Evolutionary conservation across 2,113 vertebrate genomes (phyloP), one percentile per base, ranked within the genome.

Genomic region (Charadrius vociferus): DNA sequence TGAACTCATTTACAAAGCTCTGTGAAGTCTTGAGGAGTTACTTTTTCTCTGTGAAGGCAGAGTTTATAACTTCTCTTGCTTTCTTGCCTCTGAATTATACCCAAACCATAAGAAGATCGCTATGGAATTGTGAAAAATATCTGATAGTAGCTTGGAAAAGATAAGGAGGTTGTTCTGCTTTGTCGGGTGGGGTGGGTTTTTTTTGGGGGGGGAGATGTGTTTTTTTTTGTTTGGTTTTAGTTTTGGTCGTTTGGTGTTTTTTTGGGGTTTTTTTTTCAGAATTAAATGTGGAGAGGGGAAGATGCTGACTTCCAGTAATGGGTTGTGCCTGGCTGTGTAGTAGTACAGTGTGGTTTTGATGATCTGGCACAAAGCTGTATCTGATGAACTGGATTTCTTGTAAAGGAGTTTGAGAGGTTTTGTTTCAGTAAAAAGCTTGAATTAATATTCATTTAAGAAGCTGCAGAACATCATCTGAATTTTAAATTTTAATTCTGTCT

Each of bases 171-270:
- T 2, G 0, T 79, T 92, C 34, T 84, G 17, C 59, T 71, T 61
- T 34, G 9, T 53, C 75, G 36, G 1, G 3, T 56, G 23, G 15
- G 50, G 14, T 4, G 17, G 45, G 19, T 47, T 62, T 56, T 29
- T 36, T 56, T 16, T 7, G 4, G 0, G 0, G 15, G 20, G 8
- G 4, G 5, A 23, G 5, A 23, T 47, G 43, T 17, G 43, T 9
- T 16, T 27, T 27, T 23, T 63, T 58, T 65, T 70, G 56, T 19
- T 52, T 39, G 19, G 9, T 39, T n/a, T 23, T 27, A 15, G 9
- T 13, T 52, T 26, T 39, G 39, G 39, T 7, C 26, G 6, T 43
- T 7, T 59, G 39, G 10, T 67, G 14, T 8, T 10, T 23, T 23
- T 49, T 49, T 49, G 19, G 47, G 20, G 21, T 23, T 85, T 45